Evolutionary conservation across 2,888 invertebrate genomes (phyloP).

Genomic region (Pilophorus perplexus): DNA sequence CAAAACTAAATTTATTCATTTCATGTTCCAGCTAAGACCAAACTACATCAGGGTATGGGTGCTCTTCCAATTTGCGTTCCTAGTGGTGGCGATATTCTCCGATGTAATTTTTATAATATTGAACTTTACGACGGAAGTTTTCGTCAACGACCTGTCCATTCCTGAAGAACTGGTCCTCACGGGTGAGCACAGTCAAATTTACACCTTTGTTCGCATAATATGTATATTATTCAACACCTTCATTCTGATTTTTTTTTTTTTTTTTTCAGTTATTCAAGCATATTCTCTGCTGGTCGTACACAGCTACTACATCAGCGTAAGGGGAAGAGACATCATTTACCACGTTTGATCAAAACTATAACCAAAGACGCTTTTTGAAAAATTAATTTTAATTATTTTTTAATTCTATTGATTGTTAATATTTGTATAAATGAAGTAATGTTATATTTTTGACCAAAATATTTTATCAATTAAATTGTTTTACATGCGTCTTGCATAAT

Average conservation of each 20-base stretch:
- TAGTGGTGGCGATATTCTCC: slow-evolving; percentile 26
- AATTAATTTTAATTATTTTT: not conserved
- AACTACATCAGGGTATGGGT: slow-evolving; percentile 35
- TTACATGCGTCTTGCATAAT: too few species aligned
- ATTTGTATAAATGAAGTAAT: slow-evolving; percentile 14
- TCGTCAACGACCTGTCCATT: slow-evolving; percentile 6
- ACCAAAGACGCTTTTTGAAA: slow-evolving; percentile 31
- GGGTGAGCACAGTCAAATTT: not conserved
- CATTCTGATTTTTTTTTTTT: too few species aligned
- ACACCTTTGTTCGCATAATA: not conserved
- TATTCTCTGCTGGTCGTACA: slow-evolving; percentile 38
- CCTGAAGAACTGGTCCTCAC: slow-evolving; percentile 29
- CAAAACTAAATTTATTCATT: not conserved
- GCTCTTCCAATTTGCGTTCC: slow-evolving; percentile 27
- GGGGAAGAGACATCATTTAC: slow-evolving; percentile 29
- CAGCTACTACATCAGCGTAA: slow-evolving; percentile 35
- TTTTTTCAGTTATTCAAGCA: slow-evolving; percentile 25
- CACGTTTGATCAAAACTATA: not conserved
- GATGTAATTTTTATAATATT: slow-evolving; percentile 33
- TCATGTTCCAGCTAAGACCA: slow-evolving; percentile 20
- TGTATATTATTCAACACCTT: not conserved
- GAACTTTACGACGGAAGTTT: slow-evolving; percentile 17
- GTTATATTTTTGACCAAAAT: not conserved
- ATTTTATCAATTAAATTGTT: slow-evolving; percentile 13
- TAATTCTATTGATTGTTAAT: not conserved